These are phyloP conservation scores for Drosophila aldrichi DNA, from an alignment of 2,888 invertebrate species.

Conservation along the genomic window DNA sequence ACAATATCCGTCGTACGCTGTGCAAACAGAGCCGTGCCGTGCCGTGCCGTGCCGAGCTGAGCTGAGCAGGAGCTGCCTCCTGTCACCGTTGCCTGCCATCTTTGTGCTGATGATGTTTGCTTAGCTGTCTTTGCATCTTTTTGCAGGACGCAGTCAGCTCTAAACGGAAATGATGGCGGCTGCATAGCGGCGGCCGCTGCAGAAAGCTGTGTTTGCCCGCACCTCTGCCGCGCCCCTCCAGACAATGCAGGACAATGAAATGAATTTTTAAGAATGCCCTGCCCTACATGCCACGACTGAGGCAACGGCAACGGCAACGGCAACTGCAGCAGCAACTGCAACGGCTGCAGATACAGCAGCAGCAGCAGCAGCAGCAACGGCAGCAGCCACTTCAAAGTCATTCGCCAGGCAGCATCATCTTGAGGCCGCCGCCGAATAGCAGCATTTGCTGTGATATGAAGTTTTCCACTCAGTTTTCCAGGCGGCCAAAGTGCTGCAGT, in stretches of 20 bases:
- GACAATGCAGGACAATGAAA: slow-evolving; percentile 81
- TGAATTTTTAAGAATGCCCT: slow-evolving; percentile 79
- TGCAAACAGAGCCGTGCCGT: slow-evolving; percentile 59
- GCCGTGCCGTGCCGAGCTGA: background rate
- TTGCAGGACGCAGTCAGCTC: slow-evolving; percentile 74
- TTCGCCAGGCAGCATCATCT: slow-evolving; percentile 74
- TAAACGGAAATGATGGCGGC: slow-evolving; percentile 81
- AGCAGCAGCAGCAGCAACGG: slow-evolving; percentile 3
- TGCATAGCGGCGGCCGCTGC: slow-evolving; percentile 61
- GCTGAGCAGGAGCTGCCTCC: slow-evolving; percentile 5
- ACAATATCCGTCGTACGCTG: slow-evolving; percentile 79
- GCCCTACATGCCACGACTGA: slow-evolving; percentile 68
- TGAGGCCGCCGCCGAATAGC: slow-evolving; percentile 52
- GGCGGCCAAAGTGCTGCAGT: slow-evolving; percentile 13
- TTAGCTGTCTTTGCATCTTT: slow-evolving; percentile 81
- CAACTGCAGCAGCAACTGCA: slow-evolving; percentile 13
- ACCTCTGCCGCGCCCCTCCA: slow-evolving; percentile 58
- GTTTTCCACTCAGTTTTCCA: slow-evolving; percentile 60
- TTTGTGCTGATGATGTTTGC: slow-evolving; percentile 82
- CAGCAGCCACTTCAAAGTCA: slow-evolving; percentile 77
- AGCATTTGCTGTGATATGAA: slow-evolving; percentile 72
- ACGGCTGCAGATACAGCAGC: slow-evolving; percentile 8
- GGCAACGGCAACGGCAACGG: background rate
- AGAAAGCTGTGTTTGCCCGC: slow-evolving; percentile 78
- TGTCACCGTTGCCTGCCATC: slow-evolving; percentile 56